These are phyloP conservation scores for Cephalopholis sonnerati DNA, from an alignment of 2,113 vertebrate species.

Conservation along the genomic window DNA sequence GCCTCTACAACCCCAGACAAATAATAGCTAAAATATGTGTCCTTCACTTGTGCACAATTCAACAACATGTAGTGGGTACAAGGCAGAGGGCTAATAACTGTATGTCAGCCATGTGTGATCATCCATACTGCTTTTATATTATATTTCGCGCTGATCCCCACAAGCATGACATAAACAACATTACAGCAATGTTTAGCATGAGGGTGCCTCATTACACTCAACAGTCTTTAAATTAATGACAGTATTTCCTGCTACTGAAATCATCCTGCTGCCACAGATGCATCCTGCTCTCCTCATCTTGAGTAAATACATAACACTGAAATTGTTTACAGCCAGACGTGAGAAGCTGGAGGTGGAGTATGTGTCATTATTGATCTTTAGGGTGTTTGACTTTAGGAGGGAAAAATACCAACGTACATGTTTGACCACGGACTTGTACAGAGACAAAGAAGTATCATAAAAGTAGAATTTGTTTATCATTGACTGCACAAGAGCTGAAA, in stretches of 20 bases:
- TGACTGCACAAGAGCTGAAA: neutral
- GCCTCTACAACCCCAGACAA: neutral
- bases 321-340: neutral
- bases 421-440: neutral
- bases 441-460: neutral
- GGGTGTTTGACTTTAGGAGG: neutral
- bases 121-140: neutral
- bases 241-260: neutral
- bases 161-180: neutral
- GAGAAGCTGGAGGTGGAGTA: neutral
- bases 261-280: neutral
- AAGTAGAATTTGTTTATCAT: neutral
- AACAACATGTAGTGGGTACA: neutral
- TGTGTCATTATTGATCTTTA: neutral
- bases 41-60: conserved; percentile 1
- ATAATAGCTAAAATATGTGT: neutral
- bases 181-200: neutral
- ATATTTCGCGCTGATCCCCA: neutral
- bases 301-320: conserved; percentile 11
- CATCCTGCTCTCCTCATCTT: neutral
- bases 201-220: neutral
- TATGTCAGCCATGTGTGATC: neutral
- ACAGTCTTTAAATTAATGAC: neutral
- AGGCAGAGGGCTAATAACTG: neutral
- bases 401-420: neutral